These are phyloP conservation scores for Drosophila orena DNA, from an alignment of 1,140 invertebrate species.

Conservation along the genomic window DNA sequence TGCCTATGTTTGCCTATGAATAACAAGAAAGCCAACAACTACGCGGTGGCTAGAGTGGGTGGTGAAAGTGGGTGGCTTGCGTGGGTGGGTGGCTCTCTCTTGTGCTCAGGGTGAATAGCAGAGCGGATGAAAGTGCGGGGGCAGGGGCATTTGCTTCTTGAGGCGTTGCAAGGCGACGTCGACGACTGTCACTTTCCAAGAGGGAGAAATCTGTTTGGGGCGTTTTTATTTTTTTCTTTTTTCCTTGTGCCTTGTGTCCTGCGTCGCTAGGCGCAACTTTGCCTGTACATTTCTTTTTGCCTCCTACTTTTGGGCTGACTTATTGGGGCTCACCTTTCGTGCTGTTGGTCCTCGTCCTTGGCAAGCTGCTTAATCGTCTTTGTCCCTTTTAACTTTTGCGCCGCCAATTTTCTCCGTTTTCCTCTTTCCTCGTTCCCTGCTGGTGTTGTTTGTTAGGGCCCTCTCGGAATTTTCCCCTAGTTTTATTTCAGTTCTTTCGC, in stretches of 20 bases:
- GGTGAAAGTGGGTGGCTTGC: neutral
- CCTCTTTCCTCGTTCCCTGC: neutral
- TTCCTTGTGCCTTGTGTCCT: neutral
- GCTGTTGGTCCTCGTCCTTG: conserved; percentile 50
- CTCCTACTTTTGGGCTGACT: conserved; percentile 71
- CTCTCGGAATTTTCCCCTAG: conserved; percentile 47
- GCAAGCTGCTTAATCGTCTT: conserved; percentile 72
- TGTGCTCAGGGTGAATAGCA: conserved; percentile 54
- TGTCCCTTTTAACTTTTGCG: conserved; percentile 80
- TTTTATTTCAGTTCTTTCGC: conserved; percentile 45
- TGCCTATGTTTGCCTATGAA: conserved; percentile 67
- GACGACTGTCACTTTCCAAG: conserved; percentile 80
- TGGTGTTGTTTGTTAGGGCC: conserved; percentile 7
- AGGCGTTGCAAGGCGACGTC: conserved; percentile 58
- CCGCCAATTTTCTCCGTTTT: conserved; percentile 71
- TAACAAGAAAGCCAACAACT: conserved; percentile 51
- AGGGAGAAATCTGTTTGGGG: conserved; percentile 73
- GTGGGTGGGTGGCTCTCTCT: conserved; percentile 18
- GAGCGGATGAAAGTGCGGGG: conserved; percentile 9
- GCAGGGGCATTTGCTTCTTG: conserved; percentile 19
- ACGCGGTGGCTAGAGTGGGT: neutral
- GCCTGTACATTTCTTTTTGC: conserved; percentile 45
- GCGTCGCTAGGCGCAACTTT: conserved; percentile 51
- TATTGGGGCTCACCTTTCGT: conserved; percentile 77
- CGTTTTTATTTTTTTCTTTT: conserved; percentile 41